Conservation (phyloP, 2,113 vertebrate genomes). For the Gallinago media region DNA sequence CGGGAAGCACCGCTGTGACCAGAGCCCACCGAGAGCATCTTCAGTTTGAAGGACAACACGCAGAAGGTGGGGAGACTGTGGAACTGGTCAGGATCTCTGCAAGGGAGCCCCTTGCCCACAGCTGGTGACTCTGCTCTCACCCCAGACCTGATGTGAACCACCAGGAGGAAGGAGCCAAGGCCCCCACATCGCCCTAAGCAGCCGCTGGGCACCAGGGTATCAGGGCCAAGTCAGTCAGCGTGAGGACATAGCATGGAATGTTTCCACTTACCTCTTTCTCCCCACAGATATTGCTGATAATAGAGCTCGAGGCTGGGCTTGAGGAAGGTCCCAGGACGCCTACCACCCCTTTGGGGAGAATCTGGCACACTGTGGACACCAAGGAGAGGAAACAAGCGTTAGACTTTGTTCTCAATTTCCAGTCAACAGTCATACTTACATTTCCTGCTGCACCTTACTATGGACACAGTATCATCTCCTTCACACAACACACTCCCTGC, state of each 20-base stretch:
- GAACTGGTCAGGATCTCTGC: not conserved
- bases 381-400: not conserved
- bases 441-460: not conserved
- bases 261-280: constrained; percentile 94
- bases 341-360: constrained; percentile 96
- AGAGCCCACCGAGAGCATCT: not conserved
- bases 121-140: fast-evolving
- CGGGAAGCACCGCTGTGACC: fast-evolving
- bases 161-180: not conserved
- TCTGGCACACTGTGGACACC: constrained; percentile 92
- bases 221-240: fast-evolving
- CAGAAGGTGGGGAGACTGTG: not conserved
- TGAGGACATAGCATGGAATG: fast-evolving
- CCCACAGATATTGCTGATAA: constrained; percentile 99
- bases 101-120: fast-evolving
- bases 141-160: not conserved
- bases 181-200: not conserved
- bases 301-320: constrained; percentile 97
- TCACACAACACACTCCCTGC: not conserved
- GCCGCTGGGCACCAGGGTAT: fast-evolving
- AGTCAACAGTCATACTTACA: not conserved
- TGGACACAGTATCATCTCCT: fast-evolving
- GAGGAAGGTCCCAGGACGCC: constrained; percentile 95
- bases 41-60: not conserved
- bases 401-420: not conserved